Base-by-base conservation (phyloP, 2,888 invertebrate species). In the Agonopterix alstromeriana region DNA sequence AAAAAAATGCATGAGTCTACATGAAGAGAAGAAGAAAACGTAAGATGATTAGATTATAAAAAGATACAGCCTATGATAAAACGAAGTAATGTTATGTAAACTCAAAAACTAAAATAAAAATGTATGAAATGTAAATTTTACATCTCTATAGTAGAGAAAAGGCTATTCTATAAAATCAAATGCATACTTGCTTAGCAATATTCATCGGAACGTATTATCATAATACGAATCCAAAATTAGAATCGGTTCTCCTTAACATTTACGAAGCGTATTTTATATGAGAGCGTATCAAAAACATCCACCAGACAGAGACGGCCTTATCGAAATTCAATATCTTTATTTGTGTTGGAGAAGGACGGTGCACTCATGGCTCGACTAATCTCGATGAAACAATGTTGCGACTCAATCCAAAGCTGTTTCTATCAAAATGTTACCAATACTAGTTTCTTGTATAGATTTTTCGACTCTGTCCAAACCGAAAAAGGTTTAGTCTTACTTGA, bases 291-390 rank as follows among this genome's bases (percentile, higher is more conserved):
- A 65, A 70, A 70, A 65, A 62, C 62, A 66, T 69, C 66, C 59
- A 73, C 65, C 59, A 73, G 78, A 79, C 65, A 73, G 77, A 77
- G 75, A 74, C 60, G 61, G 67, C 62, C 65, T 79, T 84, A 86
- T 85, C 83, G 73, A 78, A 78, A 80, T 82, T 82, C 82, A 79
- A 85, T 85, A 85, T 83, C 82, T 86, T 82, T 82, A 86, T 83
- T 81, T 74, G 76, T 69, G 77, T 72, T 73, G 71, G 82, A 81
- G 76, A 78, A 78, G 81, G 83, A 85, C 73, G 72, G 71, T 76
- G 77, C 70, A 76, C 73, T 75, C 72, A 70, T 61, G 68, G 67
- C 77, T 65, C 67, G 58, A 77, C 76, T 82, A 82, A 85, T 84
- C 81, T 83, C 68, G 75, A 78, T 72, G 71, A 63, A 78, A 86